Conservation (phyloP, 2,797 vertebrate species). For the Lutjanus argentimaculatus region DNA sequence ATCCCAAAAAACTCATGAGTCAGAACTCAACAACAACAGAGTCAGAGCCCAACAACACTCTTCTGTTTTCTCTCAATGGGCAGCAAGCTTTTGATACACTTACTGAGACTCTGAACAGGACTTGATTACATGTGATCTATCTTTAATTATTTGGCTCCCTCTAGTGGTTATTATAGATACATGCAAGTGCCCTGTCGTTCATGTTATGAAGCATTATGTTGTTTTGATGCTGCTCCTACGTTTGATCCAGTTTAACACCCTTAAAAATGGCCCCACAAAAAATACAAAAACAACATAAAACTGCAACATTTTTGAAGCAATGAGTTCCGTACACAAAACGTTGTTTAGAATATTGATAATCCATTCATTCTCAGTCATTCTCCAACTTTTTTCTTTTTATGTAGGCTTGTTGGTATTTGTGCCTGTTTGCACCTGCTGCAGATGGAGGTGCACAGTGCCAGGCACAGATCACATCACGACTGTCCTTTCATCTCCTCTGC, state of each 20-base stretch:
- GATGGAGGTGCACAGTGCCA: constrained; percentile 25
- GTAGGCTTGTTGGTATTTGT: neutral
- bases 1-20: neutral
- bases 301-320: neutral
- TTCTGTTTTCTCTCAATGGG: neutral
- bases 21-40: neutral
- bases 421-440: constrained; percentile 26
- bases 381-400: neutral
- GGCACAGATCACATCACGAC: constrained; percentile 37
- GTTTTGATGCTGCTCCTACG: neutral
- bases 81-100: neutral
- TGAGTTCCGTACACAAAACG: neutral
- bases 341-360: neutral
- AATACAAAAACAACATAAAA: neutral
- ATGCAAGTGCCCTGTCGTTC: neutral
- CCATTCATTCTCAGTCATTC: neutral
- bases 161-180: constrained; percentile 35
- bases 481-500: constrained; percentile 50
- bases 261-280: neutral
- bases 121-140: neutral
- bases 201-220: neutral
- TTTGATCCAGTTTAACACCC: neutral
- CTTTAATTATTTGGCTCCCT: constrained; percentile 39
- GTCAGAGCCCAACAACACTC: neutral
- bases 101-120: neutral